These are phyloP conservation scores for Clarias laeviceps DNA, from an alignment of 2,797 vertebrate species.

Conservation along the genomic window DNA sequence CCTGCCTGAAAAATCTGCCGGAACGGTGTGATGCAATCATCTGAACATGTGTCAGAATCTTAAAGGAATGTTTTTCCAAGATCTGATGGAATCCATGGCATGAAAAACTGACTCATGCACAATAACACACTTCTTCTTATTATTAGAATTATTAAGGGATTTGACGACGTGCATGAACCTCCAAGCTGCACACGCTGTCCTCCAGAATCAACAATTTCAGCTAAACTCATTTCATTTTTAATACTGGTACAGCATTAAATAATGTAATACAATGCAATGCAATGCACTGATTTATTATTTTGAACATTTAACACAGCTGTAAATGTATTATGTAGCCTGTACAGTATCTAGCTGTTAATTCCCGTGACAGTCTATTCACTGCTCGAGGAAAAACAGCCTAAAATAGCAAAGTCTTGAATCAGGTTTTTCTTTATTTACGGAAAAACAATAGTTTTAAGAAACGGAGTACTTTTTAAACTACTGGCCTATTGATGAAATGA, in stretches of 20 bases:
- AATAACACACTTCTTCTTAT: not conserved
- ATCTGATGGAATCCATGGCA: not conserved
- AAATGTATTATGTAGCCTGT: not conserved
- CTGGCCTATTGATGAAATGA: not conserved
- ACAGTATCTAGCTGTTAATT: not conserved
- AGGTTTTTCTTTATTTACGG: not conserved
- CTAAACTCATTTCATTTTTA: not conserved
- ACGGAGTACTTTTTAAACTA: not conserved
- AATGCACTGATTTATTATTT: too few species aligned
- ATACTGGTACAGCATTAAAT: not conserved
- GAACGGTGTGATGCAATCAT: not conserved
- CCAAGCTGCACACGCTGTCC: not conserved
- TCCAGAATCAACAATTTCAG: not conserved
- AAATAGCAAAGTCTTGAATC: not conserved
- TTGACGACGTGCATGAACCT: not conserved
- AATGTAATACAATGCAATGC: not conserved
- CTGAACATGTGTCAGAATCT: not conserved
- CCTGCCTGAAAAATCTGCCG: not conserved
- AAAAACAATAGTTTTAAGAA: not conserved
- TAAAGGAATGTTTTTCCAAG: not conserved
- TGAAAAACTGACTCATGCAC: not conserved
- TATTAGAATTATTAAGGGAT: not conserved
- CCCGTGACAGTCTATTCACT: too few species aligned
- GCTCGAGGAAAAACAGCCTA: not conserved
- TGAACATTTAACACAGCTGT: not conserved